These are phyloP conservation scores for Anagyrus pseudococci DNA, from an alignment of 2,888 invertebrate species.

Conservation along the genomic window DNA sequence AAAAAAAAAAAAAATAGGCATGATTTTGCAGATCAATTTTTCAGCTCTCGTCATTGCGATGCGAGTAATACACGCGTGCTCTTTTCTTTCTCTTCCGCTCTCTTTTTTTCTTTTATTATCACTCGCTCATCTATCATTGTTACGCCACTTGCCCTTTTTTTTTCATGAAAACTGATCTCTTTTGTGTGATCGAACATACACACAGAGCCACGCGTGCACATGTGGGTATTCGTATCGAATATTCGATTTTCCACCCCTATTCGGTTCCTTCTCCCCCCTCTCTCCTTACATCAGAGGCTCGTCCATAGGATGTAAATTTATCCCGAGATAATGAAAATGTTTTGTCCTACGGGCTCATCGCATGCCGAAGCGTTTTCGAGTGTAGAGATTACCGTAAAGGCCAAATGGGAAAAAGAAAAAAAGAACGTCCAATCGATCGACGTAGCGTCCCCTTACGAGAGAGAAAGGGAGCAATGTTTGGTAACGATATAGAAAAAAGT, in stretches of 20 bases:
- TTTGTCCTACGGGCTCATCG: constrained; percentile 7
- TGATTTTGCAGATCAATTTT: too few relatives aligned
- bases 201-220: not conserved
- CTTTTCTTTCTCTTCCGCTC: not conserved
- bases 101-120: constrained; percentile 13
- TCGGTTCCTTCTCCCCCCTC: constrained; percentile 5
- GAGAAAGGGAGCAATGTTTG: too few relatives aligned
- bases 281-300: constrained; percentile 2
- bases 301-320: constrained; percentile 37
- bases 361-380: constrained; percentile 9
- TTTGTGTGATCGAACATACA: not conserved
- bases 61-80: too few relatives aligned
- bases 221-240: too few relatives aligned
- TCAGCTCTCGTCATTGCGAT: too few relatives aligned
- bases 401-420: too few relatives aligned
- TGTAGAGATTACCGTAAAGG: too few relatives aligned
- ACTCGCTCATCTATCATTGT: constrained; percentile 27
- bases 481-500: too few relatives aligned
- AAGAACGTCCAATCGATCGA: too few relatives aligned
- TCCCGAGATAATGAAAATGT: constrained; percentile 34
- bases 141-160: constrained; percentile 10
- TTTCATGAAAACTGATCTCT: constrained; percentile 29
- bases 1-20: too few relatives aligned
- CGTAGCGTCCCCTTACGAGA: too few relatives aligned
- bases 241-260: too few relatives aligned